Evolutionary conservation across 2,888 invertebrate genomes (phyloP).

Genomic region (Drosophila heteroneura): DNA sequence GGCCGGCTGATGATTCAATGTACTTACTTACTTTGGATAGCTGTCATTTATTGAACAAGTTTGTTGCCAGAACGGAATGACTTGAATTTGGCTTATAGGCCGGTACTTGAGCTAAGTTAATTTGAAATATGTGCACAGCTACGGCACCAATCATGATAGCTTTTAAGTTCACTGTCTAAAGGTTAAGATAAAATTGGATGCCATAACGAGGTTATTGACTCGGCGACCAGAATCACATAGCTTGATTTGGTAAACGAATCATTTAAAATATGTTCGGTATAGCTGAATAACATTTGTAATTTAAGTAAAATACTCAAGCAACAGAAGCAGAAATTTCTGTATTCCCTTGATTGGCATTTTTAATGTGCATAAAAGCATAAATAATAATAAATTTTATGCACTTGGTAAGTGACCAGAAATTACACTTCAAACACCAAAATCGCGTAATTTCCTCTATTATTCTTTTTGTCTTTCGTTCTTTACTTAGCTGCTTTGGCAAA

Average conservation of each 20-base stretch:
- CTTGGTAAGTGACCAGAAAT: constrained; percentile 38
- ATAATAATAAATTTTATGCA: neutral
- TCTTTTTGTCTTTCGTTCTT: constrained; percentile 8
- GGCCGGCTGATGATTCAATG: neutral
- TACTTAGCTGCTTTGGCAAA: constrained; percentile 11
- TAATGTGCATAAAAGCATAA: neutral
- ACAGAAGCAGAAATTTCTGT: neutral
- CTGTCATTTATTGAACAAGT: neutral
- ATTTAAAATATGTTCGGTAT: neutral
- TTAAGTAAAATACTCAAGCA: neutral
- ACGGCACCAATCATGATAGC: neutral
- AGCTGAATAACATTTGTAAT: neutral
- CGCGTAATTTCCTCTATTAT: constrained; percentile 15
- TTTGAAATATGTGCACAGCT: neutral
- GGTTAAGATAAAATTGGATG: neutral
- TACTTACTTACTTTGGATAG: neutral
- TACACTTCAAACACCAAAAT: constrained; percentile 33
- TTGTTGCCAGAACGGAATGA: neutral
- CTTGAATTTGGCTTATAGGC: neutral
- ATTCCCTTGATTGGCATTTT: neutral
- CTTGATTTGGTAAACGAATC: neutral
- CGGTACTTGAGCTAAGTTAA: neutral
- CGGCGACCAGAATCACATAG: too few species aligned
- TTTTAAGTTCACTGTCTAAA: neutral
- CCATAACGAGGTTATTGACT: neutral